Conservation (phyloP, 2,888 invertebrate genomes). For the Drosophila koepferae region DNA sequence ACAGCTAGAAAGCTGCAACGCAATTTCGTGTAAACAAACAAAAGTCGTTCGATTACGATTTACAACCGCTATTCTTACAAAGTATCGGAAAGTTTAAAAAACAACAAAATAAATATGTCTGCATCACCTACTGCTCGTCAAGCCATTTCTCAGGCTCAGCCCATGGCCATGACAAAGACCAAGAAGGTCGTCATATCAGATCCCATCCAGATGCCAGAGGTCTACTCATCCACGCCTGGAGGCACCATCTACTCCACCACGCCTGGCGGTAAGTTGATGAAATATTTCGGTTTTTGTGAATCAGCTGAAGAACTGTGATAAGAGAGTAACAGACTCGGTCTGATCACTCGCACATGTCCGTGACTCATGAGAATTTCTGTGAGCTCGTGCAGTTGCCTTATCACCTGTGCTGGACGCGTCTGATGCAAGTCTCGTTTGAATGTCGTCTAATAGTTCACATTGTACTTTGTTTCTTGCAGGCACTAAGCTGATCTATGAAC, state of each 20-base stretch:
- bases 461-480: conserved; percentile 87
- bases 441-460: conserved; percentile 24
- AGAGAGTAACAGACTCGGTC: conserved; percentile 4
- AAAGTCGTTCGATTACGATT: conserved; percentile 50
- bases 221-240: conserved; percentile 96
- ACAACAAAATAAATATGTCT: conserved; percentile 90
- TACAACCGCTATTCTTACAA: conserved; percentile 37
- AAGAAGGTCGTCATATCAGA: conserved; percentile 92
- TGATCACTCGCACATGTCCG: conserved; percentile 87
- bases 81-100: conserved; percentile 38
- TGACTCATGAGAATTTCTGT: conserved; percentile 47
- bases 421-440: conserved; percentile 31
- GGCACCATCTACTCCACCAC: conserved; percentile 97
- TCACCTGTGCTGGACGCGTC: conserved; percentile 81
- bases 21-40: conserved; percentile 47
- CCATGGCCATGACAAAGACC: conserved; percentile 90
- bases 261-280: conserved; percentile 92
- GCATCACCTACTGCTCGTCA: conserved; percentile 93
- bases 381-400: conserved; percentile 53
- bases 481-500: conserved; percentile 96
- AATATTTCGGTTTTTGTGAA: conserved; percentile 36
- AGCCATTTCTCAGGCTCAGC: conserved; percentile 89
- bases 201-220: conserved; percentile 93
- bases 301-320: conserved; percentile 48
- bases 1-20: conserved; percentile 40